A percentile compares a stretch with the other conserved stretches of the same genome.
Conservation (phyloP, 2,797 vertebrate genomes). For the Sternarchorhynchus goeldii region DNA sequence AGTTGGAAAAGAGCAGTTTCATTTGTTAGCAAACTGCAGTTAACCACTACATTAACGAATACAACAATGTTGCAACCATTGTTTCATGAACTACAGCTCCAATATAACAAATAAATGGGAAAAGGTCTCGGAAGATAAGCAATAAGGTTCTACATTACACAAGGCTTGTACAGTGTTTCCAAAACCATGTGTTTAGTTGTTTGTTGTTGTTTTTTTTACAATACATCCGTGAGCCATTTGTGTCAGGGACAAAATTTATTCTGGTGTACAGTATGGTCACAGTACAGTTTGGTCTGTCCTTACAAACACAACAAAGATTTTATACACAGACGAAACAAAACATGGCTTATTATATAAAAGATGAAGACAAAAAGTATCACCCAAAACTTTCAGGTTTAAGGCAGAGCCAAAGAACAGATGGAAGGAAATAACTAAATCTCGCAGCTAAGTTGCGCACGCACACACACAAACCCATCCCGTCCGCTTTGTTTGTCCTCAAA, state of each 20-base stretch:
- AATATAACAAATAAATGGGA: too few relatives aligned
- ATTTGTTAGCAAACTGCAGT: too few relatives aligned
- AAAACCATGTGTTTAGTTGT: too few relatives aligned
- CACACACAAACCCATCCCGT: neutral
- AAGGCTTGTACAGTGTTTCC: too few relatives aligned
- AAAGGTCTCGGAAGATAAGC: too few relatives aligned
- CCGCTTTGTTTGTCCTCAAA: neutral
- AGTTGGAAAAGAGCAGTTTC: too few relatives aligned
- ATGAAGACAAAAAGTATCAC: neutral
- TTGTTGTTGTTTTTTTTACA: too few relatives aligned
- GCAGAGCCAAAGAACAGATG: neutral
- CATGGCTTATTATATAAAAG: conserved; percentile 32
- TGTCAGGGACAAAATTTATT: conserved; percentile 49
- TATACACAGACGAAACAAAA: conserved; percentile 30
- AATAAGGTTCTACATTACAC: too few relatives aligned
- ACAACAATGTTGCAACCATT: too few relatives aligned
- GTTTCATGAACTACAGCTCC: too few relatives aligned
- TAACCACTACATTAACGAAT: too few relatives aligned
- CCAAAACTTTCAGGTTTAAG: conserved; percentile 7
- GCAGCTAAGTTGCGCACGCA: neutral
- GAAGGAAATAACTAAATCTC: conserved; percentile 3
- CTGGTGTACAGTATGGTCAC: conserved; percentile 25
- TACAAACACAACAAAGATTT: conserved; percentile 38
- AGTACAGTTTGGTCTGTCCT: conserved; percentile 53
- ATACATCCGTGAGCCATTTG: neutral